Conservation (phyloP, 2,113 vertebrate genomes). For the Crypturellus undulatus region DNA sequence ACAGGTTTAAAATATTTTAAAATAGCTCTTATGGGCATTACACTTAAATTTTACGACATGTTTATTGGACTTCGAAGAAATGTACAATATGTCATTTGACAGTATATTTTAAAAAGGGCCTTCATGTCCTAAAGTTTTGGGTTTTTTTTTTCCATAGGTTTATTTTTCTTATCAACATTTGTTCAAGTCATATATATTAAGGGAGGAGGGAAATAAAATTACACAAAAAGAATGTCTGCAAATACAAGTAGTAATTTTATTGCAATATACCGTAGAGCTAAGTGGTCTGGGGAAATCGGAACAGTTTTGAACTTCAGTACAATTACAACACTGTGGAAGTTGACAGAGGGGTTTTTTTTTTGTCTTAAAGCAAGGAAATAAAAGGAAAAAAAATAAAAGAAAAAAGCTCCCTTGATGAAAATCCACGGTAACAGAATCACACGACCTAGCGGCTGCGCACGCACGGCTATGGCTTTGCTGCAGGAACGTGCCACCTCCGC, state of each 20-base stretch:
- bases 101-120: constrained; percentile 49
- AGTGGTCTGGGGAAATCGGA: constrained; percentile 86
- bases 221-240: constrained; percentile 80
- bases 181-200: constrained; percentile 85
- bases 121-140: neutral
- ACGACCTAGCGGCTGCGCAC: constrained; percentile 75
- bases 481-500: neutral
- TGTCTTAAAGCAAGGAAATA: constrained; percentile 36
- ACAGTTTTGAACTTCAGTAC: constrained; percentile 80
- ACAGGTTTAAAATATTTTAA: constrained; percentile 89
- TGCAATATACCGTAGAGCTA: constrained; percentile 86
- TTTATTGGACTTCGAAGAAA: constrained; percentile 46
- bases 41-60: constrained; percentile 54
- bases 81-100: constrained; percentile 58
- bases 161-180: constrained; percentile 79
- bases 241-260: constrained; percentile 86
- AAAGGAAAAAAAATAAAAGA: neutral
- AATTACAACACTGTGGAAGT: constrained; percentile 73
- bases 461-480: constrained; percentile 53
- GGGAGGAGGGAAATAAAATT: constrained; percentile 74
- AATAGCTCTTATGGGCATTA: constrained; percentile 74
- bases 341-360: constrained; percentile 14
- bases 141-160: constrained; percentile 64
- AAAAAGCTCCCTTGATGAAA: constrained; percentile 52
- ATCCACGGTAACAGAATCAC: constrained; percentile 74